Percentiles rank a stretch among this genome's conserved stretches.
Conservation (phyloP, 2,888 invertebrate species). For the Pandemis cinnamomeana region DNA sequence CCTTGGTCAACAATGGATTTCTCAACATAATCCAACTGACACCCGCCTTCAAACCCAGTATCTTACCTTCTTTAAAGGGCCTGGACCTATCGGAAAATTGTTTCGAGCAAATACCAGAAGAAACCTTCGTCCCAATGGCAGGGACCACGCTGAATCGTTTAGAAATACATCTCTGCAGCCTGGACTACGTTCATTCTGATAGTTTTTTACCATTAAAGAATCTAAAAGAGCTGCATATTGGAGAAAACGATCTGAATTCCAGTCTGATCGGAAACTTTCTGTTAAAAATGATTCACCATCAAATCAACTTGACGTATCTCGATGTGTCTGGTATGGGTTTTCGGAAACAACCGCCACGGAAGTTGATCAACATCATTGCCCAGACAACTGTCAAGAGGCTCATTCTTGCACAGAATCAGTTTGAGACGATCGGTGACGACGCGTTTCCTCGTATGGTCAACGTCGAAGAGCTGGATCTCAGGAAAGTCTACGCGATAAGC, state of each 20-base stretch:
- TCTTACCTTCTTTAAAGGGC: conserved; percentile 74
- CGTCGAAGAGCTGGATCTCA: conserved; percentile 82
- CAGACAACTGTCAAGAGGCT: conserved; percentile 78
- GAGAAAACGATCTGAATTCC: conserved; percentile 81
- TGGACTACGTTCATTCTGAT: conserved; percentile 80
- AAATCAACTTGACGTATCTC: conserved; percentile 74
- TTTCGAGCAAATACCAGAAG: conserved; percentile 70
- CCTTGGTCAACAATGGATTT: conserved; percentile 84
- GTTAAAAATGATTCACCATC: conserved; percentile 57
- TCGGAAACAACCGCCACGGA: conserved; percentile 75
- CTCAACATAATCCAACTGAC: conserved; percentile 71
- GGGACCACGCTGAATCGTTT: conserved; percentile 74
- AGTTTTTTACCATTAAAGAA: conserved; percentile 76
- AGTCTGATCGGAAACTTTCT: conserved; percentile 73
- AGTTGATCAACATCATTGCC: conserved; percentile 78
- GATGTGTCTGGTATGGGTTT: conserved; percentile 83
- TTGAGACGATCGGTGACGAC: conserved; percentile 79
- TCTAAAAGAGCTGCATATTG: conserved; percentile 75
- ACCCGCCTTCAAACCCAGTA: conserved; percentile 67
- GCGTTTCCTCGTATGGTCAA: conserved; percentile 83
- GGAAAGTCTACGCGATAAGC: conserved; percentile 76
- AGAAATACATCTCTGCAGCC: conserved; percentile 79
- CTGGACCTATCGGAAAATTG: conserved; percentile 83
- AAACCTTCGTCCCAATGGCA: conserved; percentile 76
- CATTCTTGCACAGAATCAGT: conserved; percentile 81